Evolutionary conservation across 2,113 vertebrate species (phyloP).

Genomic region (Peromyscus californicus): DNA sequence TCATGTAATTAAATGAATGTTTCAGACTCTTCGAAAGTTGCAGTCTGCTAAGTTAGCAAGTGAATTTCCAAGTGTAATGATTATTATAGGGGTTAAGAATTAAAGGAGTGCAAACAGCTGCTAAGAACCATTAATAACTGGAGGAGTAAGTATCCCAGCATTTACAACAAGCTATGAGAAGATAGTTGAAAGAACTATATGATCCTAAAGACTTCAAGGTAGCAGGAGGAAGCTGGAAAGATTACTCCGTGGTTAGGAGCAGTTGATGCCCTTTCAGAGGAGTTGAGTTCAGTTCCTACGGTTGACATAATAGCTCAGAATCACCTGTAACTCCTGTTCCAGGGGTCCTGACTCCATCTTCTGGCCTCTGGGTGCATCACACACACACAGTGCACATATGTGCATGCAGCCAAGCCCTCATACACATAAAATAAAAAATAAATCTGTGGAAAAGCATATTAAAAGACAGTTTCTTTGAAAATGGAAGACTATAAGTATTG

Average conservation of each 20-base stretch:
- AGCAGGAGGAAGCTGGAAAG: background rate
- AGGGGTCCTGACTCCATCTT: background rate
- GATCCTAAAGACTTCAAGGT: background rate
- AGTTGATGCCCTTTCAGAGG: background rate
- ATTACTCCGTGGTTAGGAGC: background rate
- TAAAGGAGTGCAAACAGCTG: background rate
- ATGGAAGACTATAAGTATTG: background rate
- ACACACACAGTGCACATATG: too few relatives aligned
- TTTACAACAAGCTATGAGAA: background rate
- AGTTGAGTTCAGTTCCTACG: background rate
- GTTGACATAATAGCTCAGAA: too few relatives aligned
- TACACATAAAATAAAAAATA: background rate
- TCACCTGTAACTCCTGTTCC: background rate
- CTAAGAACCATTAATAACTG: background rate
- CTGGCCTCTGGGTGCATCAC: too few relatives aligned
- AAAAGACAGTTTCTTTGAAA: background rate
- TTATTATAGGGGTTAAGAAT: conserved; percentile 1
- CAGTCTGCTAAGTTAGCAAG: background rate
- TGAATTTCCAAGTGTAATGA: conserved; percentile 32
- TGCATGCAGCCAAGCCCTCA: background rate
- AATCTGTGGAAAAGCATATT: background rate
- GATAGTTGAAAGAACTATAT: background rate
- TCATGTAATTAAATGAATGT: conserved; percentile 11
- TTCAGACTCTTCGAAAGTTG: conserved; percentile 38
- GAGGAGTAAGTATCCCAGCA: background rate